Percentiles rank a stretch among this genome's conserved stretches.
Conservation (phyloP, 2,888 invertebrate species). For the Parascotia fuliginaria region DNA sequence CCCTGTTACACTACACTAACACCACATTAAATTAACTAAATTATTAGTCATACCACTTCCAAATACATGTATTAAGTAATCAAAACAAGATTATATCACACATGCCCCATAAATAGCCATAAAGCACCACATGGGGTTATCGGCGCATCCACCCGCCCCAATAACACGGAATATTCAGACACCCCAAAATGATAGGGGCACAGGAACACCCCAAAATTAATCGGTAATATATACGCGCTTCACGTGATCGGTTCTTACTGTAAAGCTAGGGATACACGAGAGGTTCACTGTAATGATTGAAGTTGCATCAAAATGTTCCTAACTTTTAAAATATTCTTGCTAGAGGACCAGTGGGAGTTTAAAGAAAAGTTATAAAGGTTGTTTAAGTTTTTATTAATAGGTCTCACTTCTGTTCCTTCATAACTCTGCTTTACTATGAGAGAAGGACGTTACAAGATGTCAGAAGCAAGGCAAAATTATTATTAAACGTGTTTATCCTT, state of each 20-base stretch:
- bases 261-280: conserved; percentile 30
- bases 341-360: no score
- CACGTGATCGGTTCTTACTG: conserved; percentile 53
- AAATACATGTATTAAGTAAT: conserved; percentile 16
- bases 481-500: no score
- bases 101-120: conserved; percentile 5
- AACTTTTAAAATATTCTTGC: background rate
- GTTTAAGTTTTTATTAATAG: no score
- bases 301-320: background rate
- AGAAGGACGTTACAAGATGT: no score
- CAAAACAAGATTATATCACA: conserved; percentile 11
- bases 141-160: conserved; percentile 24
- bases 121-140: conserved; percentile 12
- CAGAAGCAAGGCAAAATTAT: no score
- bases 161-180: conserved; percentile 22
- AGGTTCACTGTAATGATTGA: conserved; percentile 2
- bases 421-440: no score
- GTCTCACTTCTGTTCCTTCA: no score
- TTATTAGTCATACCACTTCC: conserved; percentile 8
- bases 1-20: background rate
- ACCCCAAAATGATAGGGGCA: conserved; percentile 30
- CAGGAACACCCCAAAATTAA: conserved; percentile 46
- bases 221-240: conserved; percentile 52
- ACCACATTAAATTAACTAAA: background rate
- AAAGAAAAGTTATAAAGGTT: no score